Percentiles rank a stretch among this genome's conserved stretches.
These are phyloP conservation scores for Aphelenchoides bicaudatus DNA, from an alignment of 2,888 invertebrate species.

Conservation along the genomic window DNA sequence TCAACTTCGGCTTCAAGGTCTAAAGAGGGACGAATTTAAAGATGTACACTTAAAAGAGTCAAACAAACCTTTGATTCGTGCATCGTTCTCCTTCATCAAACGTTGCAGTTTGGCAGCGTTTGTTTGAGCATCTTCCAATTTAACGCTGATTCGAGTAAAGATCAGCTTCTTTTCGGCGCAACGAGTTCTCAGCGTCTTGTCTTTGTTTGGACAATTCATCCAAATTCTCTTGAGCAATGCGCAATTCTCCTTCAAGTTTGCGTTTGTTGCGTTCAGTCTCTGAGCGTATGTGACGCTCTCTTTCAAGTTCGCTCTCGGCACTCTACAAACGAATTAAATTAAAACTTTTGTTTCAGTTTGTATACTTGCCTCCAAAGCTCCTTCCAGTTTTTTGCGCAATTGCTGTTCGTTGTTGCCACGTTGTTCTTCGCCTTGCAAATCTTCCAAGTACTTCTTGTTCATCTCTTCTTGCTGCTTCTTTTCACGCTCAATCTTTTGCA, in stretches of 20 bases:
- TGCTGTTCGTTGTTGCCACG: conserved; percentile 51
- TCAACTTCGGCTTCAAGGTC: conserved; percentile 51
- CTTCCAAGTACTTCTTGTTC: conserved; percentile 64
- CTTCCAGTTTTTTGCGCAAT: conserved; percentile 59
- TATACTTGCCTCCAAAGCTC: conserved; percentile 56
- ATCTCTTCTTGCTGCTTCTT: conserved; percentile 97
- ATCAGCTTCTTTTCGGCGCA: conserved; percentile 78
- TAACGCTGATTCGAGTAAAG: conserved; percentile 88
- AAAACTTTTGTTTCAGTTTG: conserved; percentile 21
- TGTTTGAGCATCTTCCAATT: conserved; percentile 96
- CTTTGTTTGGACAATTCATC: conserved; percentile 56
- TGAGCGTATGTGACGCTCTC: conserved; percentile 55
- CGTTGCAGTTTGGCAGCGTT: conserved; percentile 93
- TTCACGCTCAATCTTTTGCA: conserved; percentile 92
- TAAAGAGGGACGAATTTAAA: no score
- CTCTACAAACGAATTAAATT: not conserved
- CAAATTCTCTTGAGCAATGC: conserved; percentile 57
- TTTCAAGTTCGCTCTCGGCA: conserved; percentile 59
- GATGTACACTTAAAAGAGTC: no score
- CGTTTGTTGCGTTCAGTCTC: conserved; percentile 60
- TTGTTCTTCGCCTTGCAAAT: conserved; percentile 81
- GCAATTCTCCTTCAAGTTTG: conserved; percentile 60
- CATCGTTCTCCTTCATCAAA: conserved; percentile 75
- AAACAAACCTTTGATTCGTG: no score
- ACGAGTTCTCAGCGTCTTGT: conserved; percentile 50